A percentile compares a stretch with the other conserved stretches of the same genome.
phyloP scores from a whole-genome alignment of 2,888 invertebrate species.

The Orchesella flavescens region DNA sequence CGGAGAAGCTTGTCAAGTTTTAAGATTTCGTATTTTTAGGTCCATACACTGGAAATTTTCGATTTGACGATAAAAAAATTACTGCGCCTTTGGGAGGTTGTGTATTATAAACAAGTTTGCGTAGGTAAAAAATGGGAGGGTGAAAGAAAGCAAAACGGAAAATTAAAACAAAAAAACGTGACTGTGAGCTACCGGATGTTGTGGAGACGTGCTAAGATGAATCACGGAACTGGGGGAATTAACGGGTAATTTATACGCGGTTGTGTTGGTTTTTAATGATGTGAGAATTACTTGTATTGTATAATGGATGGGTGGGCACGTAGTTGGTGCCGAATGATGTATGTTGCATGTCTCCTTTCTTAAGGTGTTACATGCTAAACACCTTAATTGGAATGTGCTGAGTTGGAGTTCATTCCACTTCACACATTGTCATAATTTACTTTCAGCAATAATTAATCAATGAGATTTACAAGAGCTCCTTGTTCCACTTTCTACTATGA shows the following conservation, averaged over 20 bases:
- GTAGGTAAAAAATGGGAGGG: neutral
- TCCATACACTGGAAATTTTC: slow-evolving; percentile 29
- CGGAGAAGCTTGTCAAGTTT: too few species aligned
- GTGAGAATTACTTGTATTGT: slow-evolving; percentile 29
- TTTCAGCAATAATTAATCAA: too few species aligned
- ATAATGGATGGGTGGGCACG: slow-evolving; percentile 12
- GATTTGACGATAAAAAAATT: slow-evolving; percentile 42
- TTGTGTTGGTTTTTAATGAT: slow-evolving; percentile 44
- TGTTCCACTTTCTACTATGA: too few species aligned
- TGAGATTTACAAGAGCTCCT: too few species aligned
- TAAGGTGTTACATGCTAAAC: too few species aligned
- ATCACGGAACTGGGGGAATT: slow-evolving; percentile 45
- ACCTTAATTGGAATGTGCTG: too few species aligned
- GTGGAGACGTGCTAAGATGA: slow-evolving; percentile 51
- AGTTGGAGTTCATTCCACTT: too few species aligned
- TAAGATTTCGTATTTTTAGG: too few species aligned
- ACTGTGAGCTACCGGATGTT: slow-evolving; percentile 47
- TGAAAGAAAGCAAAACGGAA: slow-evolving; percentile 2
- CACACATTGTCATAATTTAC: too few species aligned
- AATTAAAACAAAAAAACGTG: slow-evolving; percentile 35
- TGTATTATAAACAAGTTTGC: neutral
- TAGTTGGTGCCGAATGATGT: too few species aligned
- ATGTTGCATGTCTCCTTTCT: too few species aligned
- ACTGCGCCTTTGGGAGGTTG: slow-evolving; percentile 2
- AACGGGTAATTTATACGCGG: slow-evolving; percentile 41